These are phyloP conservation scores for Trilocha varians DNA, from an alignment of 2,888 invertebrate species.

Conservation along the genomic window DNA sequence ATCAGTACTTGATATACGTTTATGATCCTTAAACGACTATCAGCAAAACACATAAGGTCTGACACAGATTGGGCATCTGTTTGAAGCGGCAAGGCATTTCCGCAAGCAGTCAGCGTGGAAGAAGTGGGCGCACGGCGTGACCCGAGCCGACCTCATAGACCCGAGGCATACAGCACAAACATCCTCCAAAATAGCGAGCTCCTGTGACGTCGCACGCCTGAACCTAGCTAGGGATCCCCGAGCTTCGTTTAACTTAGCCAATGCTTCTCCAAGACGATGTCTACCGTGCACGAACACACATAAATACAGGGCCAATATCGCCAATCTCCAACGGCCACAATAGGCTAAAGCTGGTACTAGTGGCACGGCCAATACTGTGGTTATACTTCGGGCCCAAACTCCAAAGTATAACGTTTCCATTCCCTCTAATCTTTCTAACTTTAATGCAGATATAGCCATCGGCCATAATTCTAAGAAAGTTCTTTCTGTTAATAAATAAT, in stretches of 20 bases:
- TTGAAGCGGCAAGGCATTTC: conserved; percentile 79
- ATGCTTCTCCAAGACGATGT: conserved; percentile 73
- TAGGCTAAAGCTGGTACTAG: conserved; percentile 72
- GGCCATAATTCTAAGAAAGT: conserved; percentile 80
- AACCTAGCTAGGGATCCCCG: conserved; percentile 75
- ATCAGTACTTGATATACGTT: neutral
- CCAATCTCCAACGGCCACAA: conserved; percentile 73
- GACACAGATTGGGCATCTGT: conserved; percentile 84
- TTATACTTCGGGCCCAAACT: conserved; percentile 74
- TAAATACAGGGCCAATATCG: conserved; percentile 74
- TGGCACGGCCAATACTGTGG: conserved; percentile 71
- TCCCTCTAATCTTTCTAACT: conserved; percentile 78
- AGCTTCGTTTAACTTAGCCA: conserved; percentile 72
- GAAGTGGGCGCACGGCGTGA: conserved; percentile 85
- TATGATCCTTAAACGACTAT: conserved; percentile 14
- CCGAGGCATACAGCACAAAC: conserved; percentile 86
- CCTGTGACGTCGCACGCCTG: conserved; percentile 76
- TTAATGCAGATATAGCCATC: conserved; percentile 69
- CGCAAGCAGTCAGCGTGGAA: conserved; percentile 86
- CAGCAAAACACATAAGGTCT: conserved; percentile 74
- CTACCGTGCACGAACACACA: conserved; percentile 79
- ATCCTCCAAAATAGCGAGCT: conserved; percentile 80
- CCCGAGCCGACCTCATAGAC: conserved; percentile 78
- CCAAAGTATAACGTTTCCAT: conserved; percentile 81
- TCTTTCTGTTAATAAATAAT: conserved; percentile 81